Base-by-base conservation (phyloP, 1,140 invertebrate species). In the Elymnias hypermnestra region DNA sequence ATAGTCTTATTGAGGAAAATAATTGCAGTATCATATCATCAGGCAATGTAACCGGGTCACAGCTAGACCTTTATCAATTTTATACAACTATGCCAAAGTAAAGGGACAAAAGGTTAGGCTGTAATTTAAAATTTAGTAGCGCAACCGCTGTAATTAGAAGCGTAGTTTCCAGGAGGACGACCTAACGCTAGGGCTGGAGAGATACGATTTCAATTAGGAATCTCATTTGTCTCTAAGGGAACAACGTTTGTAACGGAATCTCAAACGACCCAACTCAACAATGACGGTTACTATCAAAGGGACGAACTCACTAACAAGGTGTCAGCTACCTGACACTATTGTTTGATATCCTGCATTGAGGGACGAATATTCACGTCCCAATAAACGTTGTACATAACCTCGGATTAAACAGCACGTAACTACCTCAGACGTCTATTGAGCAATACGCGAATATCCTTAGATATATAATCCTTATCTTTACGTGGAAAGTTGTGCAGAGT, bases 321-420 rank as follows among this genome's bases (percentile, higher is more conserved):
- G 70, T 77, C 70, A 61, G 63, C 53, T 70, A 81, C 65, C 73
- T 67, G 72, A 81, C 61, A 73, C 72, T 70, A 70, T 75, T 76
- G 63, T 72, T 55, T 53, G 64, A 67, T 63, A 65, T 66, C 52
- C 53, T 33, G 23, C 42, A 49, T 63, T 65, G 65, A 69, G 64
- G 62, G 64, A 54, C 61, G 59, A 67, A 72, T 74, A 70, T 72
- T 76, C 66, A 64, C 63, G 68, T 57, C 49, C 63, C 62, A 68
- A 79, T 79, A 67, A 67, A 63, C 56, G 64, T 37, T 55, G 55
- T 51, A 53, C 56, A 51, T 49, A 43, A 31, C 41, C 23, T 25
- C 31, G 31, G 53, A 33, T 64, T 59, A 71, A 63, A 63, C 37
- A 49, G 40, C 33, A 37, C 31, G 14, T 28, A 12, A 2, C 12